Conservation (phyloP, 30 jellyfish, hydroid and myxozoan genomes). For the Aurelia aurita complex sp. Pacific region DNA sequence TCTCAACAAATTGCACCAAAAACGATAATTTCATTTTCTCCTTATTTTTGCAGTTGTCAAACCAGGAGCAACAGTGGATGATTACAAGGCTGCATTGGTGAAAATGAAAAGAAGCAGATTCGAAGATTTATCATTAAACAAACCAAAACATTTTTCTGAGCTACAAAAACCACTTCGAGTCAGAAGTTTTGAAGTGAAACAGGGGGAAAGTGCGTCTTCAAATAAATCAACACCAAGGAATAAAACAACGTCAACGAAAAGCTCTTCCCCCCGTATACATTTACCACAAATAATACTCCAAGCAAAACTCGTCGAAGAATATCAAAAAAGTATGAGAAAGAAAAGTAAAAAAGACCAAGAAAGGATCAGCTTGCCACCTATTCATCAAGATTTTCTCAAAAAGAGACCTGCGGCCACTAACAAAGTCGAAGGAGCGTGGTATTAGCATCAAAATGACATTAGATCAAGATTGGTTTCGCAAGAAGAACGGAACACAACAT, state of each 20-base stretch:
- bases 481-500: no score
- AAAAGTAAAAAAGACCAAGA: background rate
- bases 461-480: background rate
- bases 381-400: background rate
- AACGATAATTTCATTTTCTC: no score
- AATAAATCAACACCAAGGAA: background rate
- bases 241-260: background rate
- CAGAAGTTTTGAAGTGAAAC: background rate
- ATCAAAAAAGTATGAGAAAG: background rate
- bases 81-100: slow-evolving; percentile 10
- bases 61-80: slow-evolving; percentile 22
- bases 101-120: slow-evolving; percentile 34
- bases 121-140: slow-evolving; percentile 32
- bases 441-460: background rate
- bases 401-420: background rate
- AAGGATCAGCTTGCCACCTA: background rate
- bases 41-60: slow-evolving; percentile 16
- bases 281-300: slow-evolving; percentile 17
- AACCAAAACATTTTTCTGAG: slow-evolving; percentile 17
- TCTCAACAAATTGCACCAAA: no score
- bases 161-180: slow-evolving; percentile 12
- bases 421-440: background rate
- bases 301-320: background rate
- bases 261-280: background rate
- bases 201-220: background rate